Evolutionary conservation across 2,113 vertebrate species (phyloP).

Genomic region (Pipa parva): DNA sequence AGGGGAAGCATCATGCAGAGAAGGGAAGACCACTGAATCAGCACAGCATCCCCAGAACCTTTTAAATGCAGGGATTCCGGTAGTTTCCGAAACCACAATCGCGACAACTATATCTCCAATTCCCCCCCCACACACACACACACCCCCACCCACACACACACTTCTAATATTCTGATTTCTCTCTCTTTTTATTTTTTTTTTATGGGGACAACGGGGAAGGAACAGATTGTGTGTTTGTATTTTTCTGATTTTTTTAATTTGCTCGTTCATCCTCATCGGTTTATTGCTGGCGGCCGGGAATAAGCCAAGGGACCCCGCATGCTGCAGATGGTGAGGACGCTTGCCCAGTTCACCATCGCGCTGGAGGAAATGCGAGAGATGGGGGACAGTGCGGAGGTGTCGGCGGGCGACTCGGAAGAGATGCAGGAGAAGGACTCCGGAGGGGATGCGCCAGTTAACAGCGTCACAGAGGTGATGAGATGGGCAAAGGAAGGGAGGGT

Average conservation of each 20-base stretch:
- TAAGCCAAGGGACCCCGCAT: conserved; percentile 66
- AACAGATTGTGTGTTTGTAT: too few species aligned
- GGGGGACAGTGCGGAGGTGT: conserved; percentile 68
- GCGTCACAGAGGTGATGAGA: conserved; percentile 63
- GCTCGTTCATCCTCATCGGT: neutral
- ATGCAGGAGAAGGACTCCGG: conserved; percentile 50
- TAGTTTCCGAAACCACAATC: neutral
- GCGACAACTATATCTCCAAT: neutral
- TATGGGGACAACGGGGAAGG: neutral
- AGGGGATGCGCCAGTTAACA: conserved; percentile 53
- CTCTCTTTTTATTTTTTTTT: neutral
- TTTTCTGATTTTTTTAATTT: neutral
- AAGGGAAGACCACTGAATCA: neutral
- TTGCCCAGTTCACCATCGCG: conserved; percentile 95
- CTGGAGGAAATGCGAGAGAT: conserved; percentile 94
- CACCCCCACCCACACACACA: too few species aligned
- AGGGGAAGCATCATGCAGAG: neutral
- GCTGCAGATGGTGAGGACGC: conserved; percentile 97
- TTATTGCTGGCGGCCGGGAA: conserved; percentile 42
- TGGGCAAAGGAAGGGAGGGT: neutral
- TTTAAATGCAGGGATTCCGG: neutral
- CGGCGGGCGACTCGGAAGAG: conserved; percentile 50
- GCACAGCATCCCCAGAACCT: conserved; percentile 5
- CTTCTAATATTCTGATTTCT: too few species aligned
- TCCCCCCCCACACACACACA: too few species aligned